phyloP scores from a whole-genome alignment of 2,888 invertebrate genomes.

The Hydropsyche betteni region DNA sequence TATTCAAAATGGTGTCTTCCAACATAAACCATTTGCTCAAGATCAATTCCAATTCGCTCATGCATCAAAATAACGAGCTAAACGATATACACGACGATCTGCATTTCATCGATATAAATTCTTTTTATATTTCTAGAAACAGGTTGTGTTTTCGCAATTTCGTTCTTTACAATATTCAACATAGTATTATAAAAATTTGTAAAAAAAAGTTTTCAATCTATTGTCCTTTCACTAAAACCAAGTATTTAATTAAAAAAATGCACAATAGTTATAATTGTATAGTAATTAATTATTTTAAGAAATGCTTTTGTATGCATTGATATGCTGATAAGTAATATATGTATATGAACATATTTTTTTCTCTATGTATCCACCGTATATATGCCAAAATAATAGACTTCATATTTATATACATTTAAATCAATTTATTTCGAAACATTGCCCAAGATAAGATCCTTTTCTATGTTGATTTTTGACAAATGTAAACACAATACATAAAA shows the following conservation, averaged over 20 bases:
- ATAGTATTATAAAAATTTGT: conserved; percentile 10
- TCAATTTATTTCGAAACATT: too few relatives aligned
- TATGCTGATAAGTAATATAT: conserved; percentile 28
- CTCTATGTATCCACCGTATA: conserved; percentile 35
- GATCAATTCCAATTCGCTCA: background rate
- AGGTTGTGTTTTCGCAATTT: conserved; percentile 17
- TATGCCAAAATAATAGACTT: conserved; percentile 64
- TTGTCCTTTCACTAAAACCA: conserved; percentile 16
- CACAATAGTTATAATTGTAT: conserved; percentile 33
- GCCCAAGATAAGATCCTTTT: too few relatives aligned
- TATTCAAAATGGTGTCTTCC: conserved; percentile 27
- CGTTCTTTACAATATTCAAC: conserved; percentile 9
- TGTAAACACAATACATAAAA: too few relatives aligned
- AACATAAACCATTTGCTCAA: conserved; percentile 19
- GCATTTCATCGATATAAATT: conserved; percentile 10
- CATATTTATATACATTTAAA: too few relatives aligned
- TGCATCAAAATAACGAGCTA: conserved; percentile 8
- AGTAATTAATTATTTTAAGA: conserved; percentile 55
- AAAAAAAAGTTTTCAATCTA: background rate
- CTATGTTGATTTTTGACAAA: too few relatives aligned
- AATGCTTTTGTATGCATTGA: conserved; percentile 32
- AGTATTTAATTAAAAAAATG: conserved; percentile 23
- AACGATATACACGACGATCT: background rate
- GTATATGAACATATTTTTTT: conserved; percentile 15
- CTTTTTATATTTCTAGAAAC: conserved; percentile 8